These are phyloP conservation scores for Lepidocolaptes lacrymiger DNA, from an alignment of 2,797 vertebrate species.

Conservation along the genomic window DNA sequence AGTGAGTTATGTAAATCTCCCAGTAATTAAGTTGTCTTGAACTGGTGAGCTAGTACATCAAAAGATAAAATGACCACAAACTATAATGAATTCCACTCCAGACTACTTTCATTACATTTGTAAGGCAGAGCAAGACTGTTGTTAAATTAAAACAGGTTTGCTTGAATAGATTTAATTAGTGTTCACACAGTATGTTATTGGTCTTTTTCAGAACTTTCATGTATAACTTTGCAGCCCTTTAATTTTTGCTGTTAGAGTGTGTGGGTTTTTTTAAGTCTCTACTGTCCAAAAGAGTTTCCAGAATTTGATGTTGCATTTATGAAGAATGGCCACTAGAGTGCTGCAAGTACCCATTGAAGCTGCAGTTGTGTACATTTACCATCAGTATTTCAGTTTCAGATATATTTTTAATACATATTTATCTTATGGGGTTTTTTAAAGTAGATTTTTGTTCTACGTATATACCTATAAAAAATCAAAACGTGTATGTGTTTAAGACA, in stretches of 20 bases:
- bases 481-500: neutral
- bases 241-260: neutral
- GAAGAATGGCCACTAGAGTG: constrained; percentile 83
- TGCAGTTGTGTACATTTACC: neutral
- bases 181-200: neutral
- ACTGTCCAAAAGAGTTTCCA: neutral
- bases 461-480: neutral
- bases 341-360: constrained; percentile 76
- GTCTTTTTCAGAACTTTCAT: neutral
- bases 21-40: constrained; percentile 22
- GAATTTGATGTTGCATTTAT: constrained; percentile 70
- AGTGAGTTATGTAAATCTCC: neutral
- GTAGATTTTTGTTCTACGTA: neutral
- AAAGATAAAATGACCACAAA: constrained; percentile 9
- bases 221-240: neutral
- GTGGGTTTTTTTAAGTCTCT: neutral
- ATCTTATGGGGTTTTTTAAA: neutral
- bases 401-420: neutral
- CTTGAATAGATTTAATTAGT: constrained; percentile 21
- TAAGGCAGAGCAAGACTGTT: neutral
- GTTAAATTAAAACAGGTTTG: constrained; percentile 25
- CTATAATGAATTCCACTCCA: neutral
- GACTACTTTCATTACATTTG: neutral
- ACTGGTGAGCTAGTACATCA: neutral
- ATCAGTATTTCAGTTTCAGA: neutral